Evolutionary conservation across 2,797 vertebrate genomes (phyloP).

Genomic region (Hypotaenidia okinawae): DNA sequence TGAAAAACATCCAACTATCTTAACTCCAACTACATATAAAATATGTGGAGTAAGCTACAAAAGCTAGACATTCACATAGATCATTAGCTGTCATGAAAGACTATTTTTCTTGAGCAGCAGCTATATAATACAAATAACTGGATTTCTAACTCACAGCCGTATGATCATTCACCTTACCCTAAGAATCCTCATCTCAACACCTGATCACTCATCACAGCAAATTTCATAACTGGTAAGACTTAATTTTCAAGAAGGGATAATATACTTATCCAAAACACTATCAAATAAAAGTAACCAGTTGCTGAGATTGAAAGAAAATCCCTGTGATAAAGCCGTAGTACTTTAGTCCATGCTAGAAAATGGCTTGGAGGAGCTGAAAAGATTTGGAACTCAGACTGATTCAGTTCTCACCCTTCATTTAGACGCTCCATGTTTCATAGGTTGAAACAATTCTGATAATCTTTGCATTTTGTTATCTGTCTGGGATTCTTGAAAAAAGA

Average conservation of each 20-base stretch:
- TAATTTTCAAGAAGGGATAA: constrained; percentile 17
- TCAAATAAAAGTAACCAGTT: background rate
- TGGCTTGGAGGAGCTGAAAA: background rate
- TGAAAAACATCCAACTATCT: background rate
- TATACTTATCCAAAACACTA: constrained; percentile 16
- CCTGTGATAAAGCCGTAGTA: background rate
- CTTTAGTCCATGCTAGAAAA: background rate
- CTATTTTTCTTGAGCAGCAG: background rate
- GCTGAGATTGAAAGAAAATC: background rate
- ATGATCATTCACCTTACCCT: background rate
- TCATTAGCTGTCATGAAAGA: background rate
- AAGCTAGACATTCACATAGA: background rate
- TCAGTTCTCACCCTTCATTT: background rate
- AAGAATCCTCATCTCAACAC: background rate
- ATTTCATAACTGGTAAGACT: background rate
- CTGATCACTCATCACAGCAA: background rate
- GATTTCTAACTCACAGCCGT: constrained; percentile 20
- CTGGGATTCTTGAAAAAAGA: background rate
- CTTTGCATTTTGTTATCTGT: background rate
- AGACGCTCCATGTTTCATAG: background rate
- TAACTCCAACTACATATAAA: background rate
- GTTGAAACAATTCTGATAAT: background rate
- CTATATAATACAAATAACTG: background rate
- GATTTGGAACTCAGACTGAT: background rate
- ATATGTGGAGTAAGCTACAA: background rate